Conservation (phyloP, 2,888 invertebrate genomes). For the Hydropsyche betteni region DNA sequence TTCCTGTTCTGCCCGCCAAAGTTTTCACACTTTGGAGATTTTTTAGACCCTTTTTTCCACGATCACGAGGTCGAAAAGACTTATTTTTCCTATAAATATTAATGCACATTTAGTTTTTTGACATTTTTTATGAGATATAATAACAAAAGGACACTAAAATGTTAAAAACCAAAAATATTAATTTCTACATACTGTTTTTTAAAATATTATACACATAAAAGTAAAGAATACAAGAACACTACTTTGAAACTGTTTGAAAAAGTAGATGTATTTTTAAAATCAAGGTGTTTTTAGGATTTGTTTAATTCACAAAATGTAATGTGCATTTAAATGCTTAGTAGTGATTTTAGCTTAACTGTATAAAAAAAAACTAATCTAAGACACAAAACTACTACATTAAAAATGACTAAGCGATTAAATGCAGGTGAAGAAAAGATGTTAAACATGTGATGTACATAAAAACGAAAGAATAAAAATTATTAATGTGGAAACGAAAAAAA, state of each 20-base stretch:
- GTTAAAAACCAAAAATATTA: too few relatives aligned
- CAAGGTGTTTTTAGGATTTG: too few relatives aligned
- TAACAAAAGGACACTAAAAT: too few relatives aligned
- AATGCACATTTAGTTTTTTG: conserved; percentile 52
- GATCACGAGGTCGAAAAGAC: conserved; percentile 87
- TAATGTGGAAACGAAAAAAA: neutral
- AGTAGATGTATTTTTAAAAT: too few relatives aligned
- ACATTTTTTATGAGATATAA: too few relatives aligned
- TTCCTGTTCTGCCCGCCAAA: conserved; percentile 79
- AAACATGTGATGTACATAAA: conserved; percentile 28
- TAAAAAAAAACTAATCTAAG: neutral
- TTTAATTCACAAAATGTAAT: conserved; percentile 29
- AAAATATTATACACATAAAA: too few relatives aligned
- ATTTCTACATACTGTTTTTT: too few relatives aligned
- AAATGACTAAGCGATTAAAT: neutral
- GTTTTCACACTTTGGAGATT: conserved; percentile 93
- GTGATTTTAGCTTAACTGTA: conserved; percentile 38
- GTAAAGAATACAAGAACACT: too few relatives aligned
- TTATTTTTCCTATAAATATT: conserved; percentile 84
- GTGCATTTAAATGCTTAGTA: conserved; percentile 48
- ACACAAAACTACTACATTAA: neutral
- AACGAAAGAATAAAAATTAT: conserved; percentile 36
- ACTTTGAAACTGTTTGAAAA: too few relatives aligned
- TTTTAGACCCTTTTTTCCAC: conserved; percentile 87
- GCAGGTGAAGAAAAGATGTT: neutral